Conservation (phyloP, 2,113 vertebrate species). For the Lethenteron camtschaticum region DNA sequence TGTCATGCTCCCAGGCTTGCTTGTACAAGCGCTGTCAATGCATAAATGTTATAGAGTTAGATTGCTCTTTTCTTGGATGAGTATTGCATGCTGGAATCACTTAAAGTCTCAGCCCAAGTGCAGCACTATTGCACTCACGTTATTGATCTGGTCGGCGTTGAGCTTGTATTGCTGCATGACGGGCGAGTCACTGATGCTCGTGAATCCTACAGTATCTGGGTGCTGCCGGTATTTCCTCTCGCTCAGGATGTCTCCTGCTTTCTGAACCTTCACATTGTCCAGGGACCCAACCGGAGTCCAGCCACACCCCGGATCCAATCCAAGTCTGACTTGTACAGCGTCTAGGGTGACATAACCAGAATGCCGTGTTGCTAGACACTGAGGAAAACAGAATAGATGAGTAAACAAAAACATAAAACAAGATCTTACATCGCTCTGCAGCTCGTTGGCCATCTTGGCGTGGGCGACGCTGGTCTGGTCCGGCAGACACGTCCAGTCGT, state of each 20-base stretch:
- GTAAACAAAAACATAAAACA: background rate
- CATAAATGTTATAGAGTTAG: slow-evolving; percentile 35
- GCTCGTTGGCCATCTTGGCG: slow-evolving; percentile 44
- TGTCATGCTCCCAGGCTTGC: slow-evolving; percentile 47
- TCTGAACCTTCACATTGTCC: slow-evolving; percentile 49
- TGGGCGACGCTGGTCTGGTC: slow-evolving; percentile 53
- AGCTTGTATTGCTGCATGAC: slow-evolving; percentile 50
- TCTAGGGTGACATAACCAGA: slow-evolving; percentile 23
- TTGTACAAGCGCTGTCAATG: slow-evolving; percentile 28
- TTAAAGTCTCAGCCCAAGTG: background rate
- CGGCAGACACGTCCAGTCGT: slow-evolving; percentile 58
- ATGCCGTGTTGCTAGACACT: too few species aligned
- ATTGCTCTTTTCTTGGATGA: slow-evolving; percentile 40
- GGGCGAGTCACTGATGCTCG: slow-evolving; percentile 47
- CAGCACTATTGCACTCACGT: slow-evolving; percentile 27
- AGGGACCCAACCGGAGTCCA: slow-evolving; percentile 55
- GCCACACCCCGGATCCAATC: slow-evolving; percentile 17
- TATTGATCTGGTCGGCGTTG: slow-evolving; percentile 50
- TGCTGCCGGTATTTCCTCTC: slow-evolving; percentile 57
- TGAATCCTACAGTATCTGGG: slow-evolving; percentile 55
- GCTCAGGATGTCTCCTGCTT: slow-evolving; percentile 44
- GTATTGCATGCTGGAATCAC: slow-evolving; percentile 13
- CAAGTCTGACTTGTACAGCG: slow-evolving; percentile 52
- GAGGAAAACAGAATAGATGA: too few species aligned
- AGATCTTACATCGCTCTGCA: slow-evolving; percentile 46